Base-by-base conservation (phyloP, 2,888 invertebrate genomes). In the Gymnosoma rotundatum region DNA sequence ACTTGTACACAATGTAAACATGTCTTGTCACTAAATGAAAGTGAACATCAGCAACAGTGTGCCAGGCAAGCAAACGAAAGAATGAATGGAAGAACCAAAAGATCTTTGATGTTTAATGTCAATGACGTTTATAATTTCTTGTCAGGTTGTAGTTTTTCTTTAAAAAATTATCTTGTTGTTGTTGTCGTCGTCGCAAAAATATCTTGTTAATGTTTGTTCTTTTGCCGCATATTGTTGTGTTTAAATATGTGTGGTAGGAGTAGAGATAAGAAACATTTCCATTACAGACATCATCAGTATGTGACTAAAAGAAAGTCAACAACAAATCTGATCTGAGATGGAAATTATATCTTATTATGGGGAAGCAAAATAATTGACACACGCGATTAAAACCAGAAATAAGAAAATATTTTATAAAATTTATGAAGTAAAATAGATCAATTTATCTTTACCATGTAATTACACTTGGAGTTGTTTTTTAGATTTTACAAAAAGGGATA, bases 1-100 rank as follows among this genome's bases (percentile, higher is more conserved):
- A 42, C 25, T 42, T 52, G 8, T 18, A 50, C 0, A 64, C 54
- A 88, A 86, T 86, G 86, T 86, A 86, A 86, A 86, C 81, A 86
- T 79, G 88, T 80, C 86, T 88, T 88, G 78, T 85, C 86, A 72
- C 84, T 52, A 87, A 88, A 87, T 86, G 86, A 83, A 78, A 74
- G 69, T 75, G 79, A 76, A 54, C 67, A 80, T 63, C 83, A 58
- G 63, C 60, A 75, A 83, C 76, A 86, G 86, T 83, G 82, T 83
- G 14, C 38, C 45, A 74, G 56, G 45, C 61, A 74, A 78, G 70
- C 72, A 42, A 42, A 42, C 10, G 42, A 74, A 75, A 50, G 21
- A 73, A 38, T 52, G 50, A 56, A 42, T 21, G 69, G 64, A 38
- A 18, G 63, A 79, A 32, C 54, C 25, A 58, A 66, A 58, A 36